phyloP scores from a whole-genome alignment of 1,140 invertebrate species.

The Panonychus citri region DNA sequence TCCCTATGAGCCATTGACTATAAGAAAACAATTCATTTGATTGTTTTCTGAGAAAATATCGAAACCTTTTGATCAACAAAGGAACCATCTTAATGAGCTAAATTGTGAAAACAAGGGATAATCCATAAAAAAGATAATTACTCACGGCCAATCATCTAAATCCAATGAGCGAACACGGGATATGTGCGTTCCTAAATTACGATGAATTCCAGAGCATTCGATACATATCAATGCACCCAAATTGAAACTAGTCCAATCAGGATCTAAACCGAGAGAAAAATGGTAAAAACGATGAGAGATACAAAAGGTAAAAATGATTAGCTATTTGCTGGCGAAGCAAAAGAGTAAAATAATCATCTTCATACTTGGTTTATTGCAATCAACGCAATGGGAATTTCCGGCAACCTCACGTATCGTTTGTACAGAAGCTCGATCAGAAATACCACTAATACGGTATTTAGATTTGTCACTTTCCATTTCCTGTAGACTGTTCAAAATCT shows the following conservation, averaged over 20 bases:
- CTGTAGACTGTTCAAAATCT: conserved; percentile 59
- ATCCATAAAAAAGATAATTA: conserved; percentile 19
- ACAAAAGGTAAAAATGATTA: not conserved
- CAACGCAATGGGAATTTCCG: conserved; percentile 75
- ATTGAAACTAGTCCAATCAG: conserved; percentile 93
- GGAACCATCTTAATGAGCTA: too few relatives aligned
- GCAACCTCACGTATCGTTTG: conserved; percentile 39
- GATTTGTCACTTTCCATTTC: conserved; percentile 49
- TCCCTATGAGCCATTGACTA: too few relatives aligned
- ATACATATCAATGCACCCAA: conserved; percentile 89
- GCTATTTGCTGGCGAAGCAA: not conserved
- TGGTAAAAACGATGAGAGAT: not conserved
- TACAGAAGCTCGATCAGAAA: conserved; percentile 33
- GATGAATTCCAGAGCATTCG: conserved; percentile 89
- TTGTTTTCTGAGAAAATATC: too few relatives aligned
- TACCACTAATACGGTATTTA: conserved; percentile 25
- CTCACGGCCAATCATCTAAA: conserved; percentile 96
- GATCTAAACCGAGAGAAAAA: conserved; percentile 37
- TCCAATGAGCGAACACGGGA: conserved; percentile 80
- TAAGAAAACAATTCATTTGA: too few relatives aligned
- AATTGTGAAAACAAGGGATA: conserved; percentile 12
- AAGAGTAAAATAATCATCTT: conserved; percentile 14
- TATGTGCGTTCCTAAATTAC: conserved; percentile 89
- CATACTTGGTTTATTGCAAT: conserved; percentile 71
- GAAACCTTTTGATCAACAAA: too few relatives aligned